These are phyloP conservation scores for Formicarius rufipectus DNA, from an alignment of 2,113 vertebrate genomes.

Conservation along the genomic window DNA sequence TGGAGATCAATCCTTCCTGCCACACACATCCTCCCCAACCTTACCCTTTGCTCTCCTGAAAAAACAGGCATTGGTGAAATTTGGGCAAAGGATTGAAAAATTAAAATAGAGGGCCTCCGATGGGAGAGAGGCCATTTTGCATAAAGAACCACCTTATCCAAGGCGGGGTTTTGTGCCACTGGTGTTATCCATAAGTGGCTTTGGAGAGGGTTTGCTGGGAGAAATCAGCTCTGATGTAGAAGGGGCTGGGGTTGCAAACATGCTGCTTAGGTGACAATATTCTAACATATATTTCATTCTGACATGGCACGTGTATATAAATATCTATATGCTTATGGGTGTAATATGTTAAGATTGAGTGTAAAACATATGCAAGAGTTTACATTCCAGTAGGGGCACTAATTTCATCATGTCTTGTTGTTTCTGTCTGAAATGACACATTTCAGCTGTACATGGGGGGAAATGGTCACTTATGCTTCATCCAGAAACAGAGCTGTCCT, in stretches of 20 bases:
- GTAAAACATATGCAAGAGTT: background rate
- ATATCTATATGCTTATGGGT: background rate
- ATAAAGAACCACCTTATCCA: background rate
- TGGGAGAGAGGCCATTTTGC: background rate
- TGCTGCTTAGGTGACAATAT: background rate
- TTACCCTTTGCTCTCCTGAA: background rate
- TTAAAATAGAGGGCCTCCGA: background rate
- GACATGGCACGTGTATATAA: accelerated
- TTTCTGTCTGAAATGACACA: background rate
- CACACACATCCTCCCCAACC: background rate
- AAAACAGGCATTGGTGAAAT: background rate
- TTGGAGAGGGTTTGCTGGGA: background rate
- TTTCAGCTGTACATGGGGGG: background rate
- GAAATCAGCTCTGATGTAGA: background rate
- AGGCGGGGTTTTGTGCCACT: background rate
- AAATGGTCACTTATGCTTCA: background rate
- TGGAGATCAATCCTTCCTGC: background rate
- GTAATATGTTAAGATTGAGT: background rate
- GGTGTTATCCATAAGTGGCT: background rate
- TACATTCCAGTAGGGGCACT: background rate
- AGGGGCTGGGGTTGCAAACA: background rate
- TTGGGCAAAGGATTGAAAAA: background rate
- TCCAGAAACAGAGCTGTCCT: background rate
- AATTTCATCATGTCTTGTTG: background rate
- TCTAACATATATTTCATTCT: background rate